phyloP scores from a whole-genome alignment of 2,888 invertebrate species.

The Trichopoda pennipes region DNA sequence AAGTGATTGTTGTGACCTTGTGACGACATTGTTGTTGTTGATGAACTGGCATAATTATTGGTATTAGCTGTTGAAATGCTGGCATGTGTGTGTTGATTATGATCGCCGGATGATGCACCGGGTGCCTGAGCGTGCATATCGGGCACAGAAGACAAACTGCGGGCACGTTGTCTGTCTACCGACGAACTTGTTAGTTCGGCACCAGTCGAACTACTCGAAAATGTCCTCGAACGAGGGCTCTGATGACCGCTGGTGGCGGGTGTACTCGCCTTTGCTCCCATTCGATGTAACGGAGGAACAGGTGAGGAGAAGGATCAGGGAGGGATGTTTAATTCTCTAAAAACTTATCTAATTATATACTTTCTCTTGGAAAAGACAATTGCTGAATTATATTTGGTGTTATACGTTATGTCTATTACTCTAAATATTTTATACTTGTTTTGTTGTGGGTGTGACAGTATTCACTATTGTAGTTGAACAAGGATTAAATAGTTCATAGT shows the following conservation, averaged over 20 bases:
- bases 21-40: slow-evolving; percentile 62
- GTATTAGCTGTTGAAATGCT: slow-evolving; percentile 73
- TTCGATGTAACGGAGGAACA: slow-evolving; percentile 75
- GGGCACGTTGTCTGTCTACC: slow-evolving; percentile 90
- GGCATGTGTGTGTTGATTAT: slow-evolving; percentile 70
- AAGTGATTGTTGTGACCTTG: slow-evolving; percentile 72
- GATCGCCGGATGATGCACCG: slow-evolving; percentile 62
- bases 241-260: slow-evolving; percentile 85
- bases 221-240: slow-evolving; percentile 88
- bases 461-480: slow-evolving; percentile 26
- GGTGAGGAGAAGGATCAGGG: slow-evolving; percentile 27
- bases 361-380: slow-evolving; percentile 16
- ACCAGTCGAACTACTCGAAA: slow-evolving; percentile 86
- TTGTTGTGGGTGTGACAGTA: slow-evolving; percentile 43
- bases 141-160: slow-evolving; percentile 91
- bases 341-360: slow-evolving; percentile 13
- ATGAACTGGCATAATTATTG: slow-evolving; percentile 72
- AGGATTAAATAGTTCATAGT: slow-evolving; percentile 43
- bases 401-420: slow-evolving; percentile 30
- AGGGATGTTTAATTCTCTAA: slow-evolving; percentile 4
- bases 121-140: slow-evolving; percentile 82
- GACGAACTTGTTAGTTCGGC: slow-evolving; percentile 80
- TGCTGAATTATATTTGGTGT: slow-evolving; percentile 14
- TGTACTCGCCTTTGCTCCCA: slow-evolving; percentile 93
- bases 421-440: slow-evolving; percentile 15